Percentiles rank a stretch among this genome's conserved stretches.
phyloP scores from a whole-genome alignment of 2,888 invertebrate species.

The Netelia virgata region DNA sequence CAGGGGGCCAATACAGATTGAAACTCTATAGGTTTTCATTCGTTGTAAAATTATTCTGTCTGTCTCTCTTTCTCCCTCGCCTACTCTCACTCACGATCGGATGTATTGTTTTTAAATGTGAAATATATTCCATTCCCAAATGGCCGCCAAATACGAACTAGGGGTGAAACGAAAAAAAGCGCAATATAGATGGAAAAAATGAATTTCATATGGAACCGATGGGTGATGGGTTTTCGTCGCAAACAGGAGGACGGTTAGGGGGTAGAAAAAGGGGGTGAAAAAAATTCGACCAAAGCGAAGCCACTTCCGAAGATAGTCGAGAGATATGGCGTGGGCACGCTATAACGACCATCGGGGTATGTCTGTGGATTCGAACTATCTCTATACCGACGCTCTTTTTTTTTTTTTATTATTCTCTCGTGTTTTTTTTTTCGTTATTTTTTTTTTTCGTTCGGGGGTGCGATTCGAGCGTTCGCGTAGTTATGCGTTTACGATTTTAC shows the following conservation, averaged over 20 bases:
- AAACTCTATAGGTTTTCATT: neutral
- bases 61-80: neutral
- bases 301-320: constrained; percentile 20
- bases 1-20: neutral
- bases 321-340: constrained; percentile 31
- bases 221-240: constrained; percentile 5
- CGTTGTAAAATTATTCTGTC: neutral
- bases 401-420: constrained; percentile 25
- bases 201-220: constrained; percentile 24
- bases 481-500: constrained; percentile 71
- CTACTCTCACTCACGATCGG: neutral
- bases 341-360: constrained; percentile 50
- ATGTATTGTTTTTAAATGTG: constrained; percentile 21
- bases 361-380: constrained; percentile 46
- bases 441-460: constrained; percentile 35
- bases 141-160: neutral
- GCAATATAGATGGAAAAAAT: constrained; percentile 12
- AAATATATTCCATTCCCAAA: constrained; percentile 24
- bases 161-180: neutral
- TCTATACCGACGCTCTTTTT: constrained; percentile 40
- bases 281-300: constrained; percentile 29
- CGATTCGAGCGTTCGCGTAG: constrained; percentile 50
- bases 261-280: neutral
- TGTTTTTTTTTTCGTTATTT: constrained; percentile 30
- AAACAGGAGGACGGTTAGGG: neutral